A percentile compares a stretch with the other conserved stretches of the same genome.
Conservation (phyloP, 2,888 invertebrate species). For the Drosophila gaucha region DNA sequence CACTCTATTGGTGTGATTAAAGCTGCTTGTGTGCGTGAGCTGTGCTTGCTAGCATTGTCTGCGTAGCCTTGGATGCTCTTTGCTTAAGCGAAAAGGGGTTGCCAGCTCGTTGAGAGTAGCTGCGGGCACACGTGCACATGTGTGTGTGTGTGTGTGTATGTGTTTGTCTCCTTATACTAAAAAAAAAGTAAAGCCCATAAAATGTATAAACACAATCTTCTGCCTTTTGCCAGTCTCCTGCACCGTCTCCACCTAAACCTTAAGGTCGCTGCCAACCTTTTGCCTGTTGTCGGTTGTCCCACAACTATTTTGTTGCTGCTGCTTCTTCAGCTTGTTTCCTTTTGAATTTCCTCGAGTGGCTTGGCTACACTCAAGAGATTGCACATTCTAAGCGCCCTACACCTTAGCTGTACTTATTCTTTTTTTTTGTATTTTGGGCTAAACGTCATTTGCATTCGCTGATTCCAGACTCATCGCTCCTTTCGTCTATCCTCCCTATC, state of each 20-base stretch:
- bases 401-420: background rate
- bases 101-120: conserved; percentile 28
- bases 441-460: conserved; percentile 55
- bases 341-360: conserved; percentile 16
- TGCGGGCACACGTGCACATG: conserved; percentile 34
- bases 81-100: conserved; percentile 15
- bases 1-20: conserved; percentile 19
- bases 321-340: conserved; percentile 2
- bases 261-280: conserved; percentile 16
- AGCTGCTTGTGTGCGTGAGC: background rate
- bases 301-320: conserved; percentile 7
- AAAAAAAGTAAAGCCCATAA: conserved; percentile 31
- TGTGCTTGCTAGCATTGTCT: background rate
- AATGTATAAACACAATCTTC: conserved; percentile 62
- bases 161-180: background rate
- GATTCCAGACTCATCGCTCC: background rate
- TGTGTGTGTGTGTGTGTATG: background rate
- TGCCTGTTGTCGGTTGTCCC: conserved; percentile 3
- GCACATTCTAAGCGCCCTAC: conserved; percentile 40
- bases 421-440: background rate
- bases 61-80: conserved; percentile 9
- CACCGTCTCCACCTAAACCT: conserved; percentile 22
- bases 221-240: conserved; percentile 45
- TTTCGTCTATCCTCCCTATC: background rate
- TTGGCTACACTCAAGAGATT: conserved; percentile 42